Base-by-base conservation (phyloP, 2,797 vertebrate genomes). In the Poeciliopsis turneri region DNA sequence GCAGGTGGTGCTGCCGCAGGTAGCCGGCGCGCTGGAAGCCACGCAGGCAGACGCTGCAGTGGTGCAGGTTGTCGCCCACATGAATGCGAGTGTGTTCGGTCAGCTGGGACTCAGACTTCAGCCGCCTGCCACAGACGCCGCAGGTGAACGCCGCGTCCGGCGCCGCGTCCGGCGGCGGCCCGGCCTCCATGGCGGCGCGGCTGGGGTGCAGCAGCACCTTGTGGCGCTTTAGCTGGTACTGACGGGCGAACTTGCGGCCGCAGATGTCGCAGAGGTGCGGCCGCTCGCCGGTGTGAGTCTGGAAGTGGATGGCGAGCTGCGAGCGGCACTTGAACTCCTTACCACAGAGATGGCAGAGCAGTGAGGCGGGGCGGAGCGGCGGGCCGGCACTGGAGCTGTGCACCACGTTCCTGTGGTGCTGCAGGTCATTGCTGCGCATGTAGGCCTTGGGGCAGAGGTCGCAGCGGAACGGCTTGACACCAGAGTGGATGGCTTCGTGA, bases 211-310 rank as follows among this genome's bases (percentile, higher is more conserved):
- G 68, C 39, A 92, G 79, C 11, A 79, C 43, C 30, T 91, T 90
- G 85, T 94, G 93, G 57, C 90, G 91, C 36, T 87, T 88, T 0
- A 94, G 87, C 82, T 93, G 93, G 53, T 93, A 88, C 39, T 82
- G 87, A 0, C 92, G 89, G 57, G 82, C 75, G 0, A 94, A 94
- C 71, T 92, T 93, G 55, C 93, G 91, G 0, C 92, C 92, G 8
- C 93, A 94, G 85, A 92, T 57, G 71, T 93, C 91, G 1, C 93
- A 94, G 47, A 93, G 92, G 75, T 94, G 92, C 1, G 93, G 93
- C 9, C 92, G 83, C 66, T 93, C 93, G 0, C 92, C 93, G 0
- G 90, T 91, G 85, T 93, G 93, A 0, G 79, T 87, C 86, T 89
- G 93, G 15, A 92, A 77, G 74, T 94, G 93, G 20, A 89, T 11